phyloP scores from a whole-genome alignment of 2,113 vertebrate genomes.

The Phalacrocorax aristotelis region DNA sequence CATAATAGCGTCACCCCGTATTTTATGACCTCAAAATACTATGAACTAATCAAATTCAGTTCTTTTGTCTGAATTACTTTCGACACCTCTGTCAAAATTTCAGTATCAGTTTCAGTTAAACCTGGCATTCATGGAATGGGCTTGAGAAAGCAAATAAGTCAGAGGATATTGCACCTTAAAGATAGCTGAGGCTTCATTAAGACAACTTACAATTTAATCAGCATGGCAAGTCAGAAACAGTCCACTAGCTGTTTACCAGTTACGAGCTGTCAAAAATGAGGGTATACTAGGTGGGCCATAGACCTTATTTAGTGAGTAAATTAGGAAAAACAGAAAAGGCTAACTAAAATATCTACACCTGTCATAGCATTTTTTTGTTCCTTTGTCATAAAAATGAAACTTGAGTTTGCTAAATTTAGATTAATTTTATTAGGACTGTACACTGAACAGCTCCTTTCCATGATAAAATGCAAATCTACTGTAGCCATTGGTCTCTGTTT shows the following conservation, averaged over 20 bases:
- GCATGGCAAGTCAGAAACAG: neutral
- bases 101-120: neutral
- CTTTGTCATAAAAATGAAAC: neutral
- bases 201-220: neutral
- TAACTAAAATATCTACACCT: neutral
- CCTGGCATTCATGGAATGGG: neutral
- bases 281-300: neutral
- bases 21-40: neutral
- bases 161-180: neutral
- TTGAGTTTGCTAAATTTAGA: neutral
- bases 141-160: neutral
- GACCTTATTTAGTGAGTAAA: neutral
- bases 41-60: neutral
- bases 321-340: neutral
- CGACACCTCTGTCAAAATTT: neutral
- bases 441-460: neutral
- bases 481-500: neutral
- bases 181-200: neutral
- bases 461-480: neutral
- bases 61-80: neutral
- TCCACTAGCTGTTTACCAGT: neutral
- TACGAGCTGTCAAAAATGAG: neutral
- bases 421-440: neutral
- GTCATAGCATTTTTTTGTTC: neutral
- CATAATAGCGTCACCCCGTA: neutral